phyloP scores from a whole-genome alignment of 2,113 vertebrate genomes.

The Oreotragus oreotragus region DNA sequence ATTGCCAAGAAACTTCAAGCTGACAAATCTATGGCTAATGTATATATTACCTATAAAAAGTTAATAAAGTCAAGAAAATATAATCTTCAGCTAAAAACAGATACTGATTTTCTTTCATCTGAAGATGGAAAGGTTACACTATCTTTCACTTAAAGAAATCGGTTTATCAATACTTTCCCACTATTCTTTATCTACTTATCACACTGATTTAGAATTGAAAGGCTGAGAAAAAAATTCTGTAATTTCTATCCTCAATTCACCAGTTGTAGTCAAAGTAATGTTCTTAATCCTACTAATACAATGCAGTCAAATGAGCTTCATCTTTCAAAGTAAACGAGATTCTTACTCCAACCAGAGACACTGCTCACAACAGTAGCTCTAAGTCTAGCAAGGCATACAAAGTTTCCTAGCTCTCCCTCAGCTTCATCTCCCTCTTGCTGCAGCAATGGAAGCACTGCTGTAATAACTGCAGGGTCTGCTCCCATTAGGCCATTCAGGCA shows the following conservation, averaged over 20 bases:
- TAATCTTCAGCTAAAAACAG: neutral
- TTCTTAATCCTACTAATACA: neutral
- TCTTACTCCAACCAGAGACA: neutral
- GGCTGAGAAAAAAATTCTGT: neutral
- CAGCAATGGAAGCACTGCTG: neutral
- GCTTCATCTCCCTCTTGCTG: neutral
- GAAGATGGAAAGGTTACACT: neutral
- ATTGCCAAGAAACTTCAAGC: neutral
- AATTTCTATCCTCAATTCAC: neutral
- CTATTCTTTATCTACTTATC: neutral
- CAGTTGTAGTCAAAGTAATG: neutral
- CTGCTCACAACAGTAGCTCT: neutral
- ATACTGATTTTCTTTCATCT: neutral
- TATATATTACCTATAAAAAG: neutral
- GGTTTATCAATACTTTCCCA: slow-evolving; percentile 6
- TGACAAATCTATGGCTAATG: neutral
- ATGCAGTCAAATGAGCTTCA: neutral
- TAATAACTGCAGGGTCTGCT: neutral
- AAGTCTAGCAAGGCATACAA: neutral
- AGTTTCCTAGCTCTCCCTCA: neutral
- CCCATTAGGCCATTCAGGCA: neutral
- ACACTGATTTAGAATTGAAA: slow-evolving; percentile 37
- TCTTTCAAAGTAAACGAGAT: neutral
- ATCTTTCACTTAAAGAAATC: slow-evolving; percentile 20
- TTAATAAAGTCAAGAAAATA: neutral